Base-by-base conservation (phyloP, 2,888 invertebrate species). In the Drosophila anceps region DNA sequence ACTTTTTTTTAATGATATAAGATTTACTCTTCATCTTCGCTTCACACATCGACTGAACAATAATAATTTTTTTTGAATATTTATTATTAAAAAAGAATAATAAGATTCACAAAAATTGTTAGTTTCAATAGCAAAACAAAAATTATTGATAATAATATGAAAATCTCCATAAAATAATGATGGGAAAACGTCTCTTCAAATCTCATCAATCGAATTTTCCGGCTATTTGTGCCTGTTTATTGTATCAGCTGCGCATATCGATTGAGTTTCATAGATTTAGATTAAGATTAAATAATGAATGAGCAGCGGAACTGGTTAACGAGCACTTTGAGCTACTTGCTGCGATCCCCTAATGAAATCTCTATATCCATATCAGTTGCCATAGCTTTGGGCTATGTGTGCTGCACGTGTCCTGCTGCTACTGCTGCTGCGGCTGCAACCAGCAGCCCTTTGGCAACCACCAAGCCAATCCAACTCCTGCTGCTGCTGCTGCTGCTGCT, bases 261-360 rank as follows among this genome's bases (percentile, higher is more conserved):
- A 77, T 67, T 67, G 54, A 20, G 46, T 24, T 58, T 33, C 48
- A 62, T 37, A 24, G 48, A 50, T 64, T 20, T 39, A 29, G 68
- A 67, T 66, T 31, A 37, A 24, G 64, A 53, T 54, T 44, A 31
- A 27, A 63, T 74, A 65, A 69, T 59, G 58, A 41, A 63, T 60
- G 62, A 59, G 48, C 29, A 3, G 6, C 48, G n/a, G 41, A 9
- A 13, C 10, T 20, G 73, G 27, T 39, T 65, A 73, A 73, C 51
- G 73, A 59, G 79, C 58, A 62, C 15, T 61, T 50, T 37, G 29
- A 39, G 51, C 27, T 20, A 43, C 37, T 54, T 37, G 31, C 13
- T 13, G 13, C 46, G 65, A 73, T 67, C 58, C 54, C 39, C 31
- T 79, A 66, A 79, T 66, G 58, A 75, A 75, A 79, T 70, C 70